A percentile compares a stretch with the other conserved stretches of the same genome.
Evolutionary conservation across 1,140 invertebrate species (phyloP).

Genomic region (Argopecten irradians): DNA sequence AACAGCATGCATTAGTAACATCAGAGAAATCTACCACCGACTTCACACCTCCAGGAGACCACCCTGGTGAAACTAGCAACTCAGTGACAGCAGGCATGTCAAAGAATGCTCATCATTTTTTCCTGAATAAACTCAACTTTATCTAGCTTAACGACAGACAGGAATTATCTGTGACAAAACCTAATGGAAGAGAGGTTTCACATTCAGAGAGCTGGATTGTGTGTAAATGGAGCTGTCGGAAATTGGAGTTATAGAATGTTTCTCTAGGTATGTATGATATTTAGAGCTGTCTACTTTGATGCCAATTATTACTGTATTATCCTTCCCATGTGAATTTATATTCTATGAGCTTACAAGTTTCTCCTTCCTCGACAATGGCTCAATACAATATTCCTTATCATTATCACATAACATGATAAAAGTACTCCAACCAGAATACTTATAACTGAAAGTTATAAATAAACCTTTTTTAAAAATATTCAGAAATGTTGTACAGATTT

Average conservation of each 20-base stretch:
- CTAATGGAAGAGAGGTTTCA: background rate
- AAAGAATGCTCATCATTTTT: background rate
- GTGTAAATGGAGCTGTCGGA: background rate
- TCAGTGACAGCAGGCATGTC: background rate
- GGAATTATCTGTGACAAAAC: background rate
- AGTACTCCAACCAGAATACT: too few relatives aligned
- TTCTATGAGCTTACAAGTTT: background rate
- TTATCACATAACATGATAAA: background rate
- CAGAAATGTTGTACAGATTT: too few relatives aligned
- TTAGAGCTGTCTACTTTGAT: background rate
- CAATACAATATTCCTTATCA: background rate
- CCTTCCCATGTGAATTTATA: background rate
- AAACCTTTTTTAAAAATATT: too few relatives aligned
- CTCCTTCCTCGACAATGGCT: background rate
- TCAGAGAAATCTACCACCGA: too few relatives aligned
- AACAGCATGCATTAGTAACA: too few relatives aligned
- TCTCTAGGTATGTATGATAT: conserved; percentile 5
- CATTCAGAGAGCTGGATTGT: background rate
- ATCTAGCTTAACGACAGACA: background rate
- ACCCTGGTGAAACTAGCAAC: background rate
- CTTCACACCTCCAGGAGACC: background rate
- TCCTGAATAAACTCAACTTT: background rate
- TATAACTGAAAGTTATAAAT: too few relatives aligned
- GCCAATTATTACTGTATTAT: background rate
- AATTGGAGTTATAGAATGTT: background rate